Base-by-base conservation (phyloP, 2,113 vertebrate species). In the Acrocephalus arundinaceus region DNA sequence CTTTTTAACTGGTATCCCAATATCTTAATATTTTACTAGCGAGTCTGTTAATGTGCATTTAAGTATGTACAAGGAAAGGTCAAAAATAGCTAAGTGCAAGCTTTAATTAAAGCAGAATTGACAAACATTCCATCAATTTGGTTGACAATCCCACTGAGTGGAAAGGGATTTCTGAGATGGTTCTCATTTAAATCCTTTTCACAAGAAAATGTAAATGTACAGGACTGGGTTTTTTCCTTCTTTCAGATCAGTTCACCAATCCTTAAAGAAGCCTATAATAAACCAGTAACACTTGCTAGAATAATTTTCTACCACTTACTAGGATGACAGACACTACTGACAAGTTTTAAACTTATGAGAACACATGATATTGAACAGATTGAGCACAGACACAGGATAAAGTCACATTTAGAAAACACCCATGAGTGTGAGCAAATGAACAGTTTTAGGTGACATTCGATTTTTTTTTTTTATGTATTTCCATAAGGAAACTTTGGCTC, bases 101-200 rank as follows among this genome's bases (percentile, higher is more conserved):
- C 57, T 63, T 58, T 86, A 80, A 77, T 45, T 73, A 51, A 46
- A 39, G 16, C 27, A 88, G 15, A 46, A 93, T 68, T 92, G 79
- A 94, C 59, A 91, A 87, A 88, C 16, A 79, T 57, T 67, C 83
- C 43, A 77, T 84, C 81, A 78, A 52, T 35, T 85, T 61, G 14
- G 71, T 25, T 94, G 61, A 76, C 75, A 94, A 74, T 49, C 73
- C 41, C 15, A 82, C 51, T 65, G 63, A 77, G 16, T 11, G 7
- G 43, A 85, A 85, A 85, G 20, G 27, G 33, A 87, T 85, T 85
- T 85, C 39, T 81, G 13, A 94, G 28, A 46, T 13, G 27, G 35
- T 77, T 96, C 82, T 93, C 28, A 66, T 73, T 87, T 89, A 39
- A 92, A 96, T 78, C 77, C 67, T 95, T 96, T 77, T 81, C 54